Evolutionary conservation across 53 echinoderm and acorn worm species (phyloP).

Genomic region (Crossaster papposus): DNA sequence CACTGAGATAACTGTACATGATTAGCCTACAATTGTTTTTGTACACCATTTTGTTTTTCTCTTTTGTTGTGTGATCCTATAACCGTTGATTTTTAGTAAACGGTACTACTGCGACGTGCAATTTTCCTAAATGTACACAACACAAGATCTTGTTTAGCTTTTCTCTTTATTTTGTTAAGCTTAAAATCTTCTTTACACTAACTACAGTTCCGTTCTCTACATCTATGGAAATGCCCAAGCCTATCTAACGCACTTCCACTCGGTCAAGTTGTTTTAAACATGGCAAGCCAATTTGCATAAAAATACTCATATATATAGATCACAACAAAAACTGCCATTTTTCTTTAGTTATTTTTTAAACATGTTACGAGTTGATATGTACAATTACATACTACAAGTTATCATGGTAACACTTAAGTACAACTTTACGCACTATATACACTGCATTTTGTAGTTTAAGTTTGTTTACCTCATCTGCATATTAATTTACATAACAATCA

Average conservation of each 20-base stretch:
- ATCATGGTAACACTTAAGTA: neutral
- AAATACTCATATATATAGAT: conserved; percentile 58
- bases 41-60: no score
- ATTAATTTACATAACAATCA: conserved; percentile 4
- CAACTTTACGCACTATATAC: conserved; percentile 42
- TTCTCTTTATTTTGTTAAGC: no score
- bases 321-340: conserved; percentile 40
- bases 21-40: no score
- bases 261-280: neutral
- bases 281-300: conserved; percentile 63
- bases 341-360: neutral
- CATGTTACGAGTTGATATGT: conserved; percentile 18
- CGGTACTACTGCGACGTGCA: no score
- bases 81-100: no score
- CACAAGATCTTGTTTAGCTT: no score
- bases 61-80: no score
- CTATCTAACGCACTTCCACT: neutral
- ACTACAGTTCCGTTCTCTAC: neutral
- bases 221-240: neutral
- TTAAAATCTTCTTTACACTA: neutral
- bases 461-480: conserved; percentile 8
- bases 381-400: conserved; percentile 9
- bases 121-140: no score
- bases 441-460: conserved; percentile 41
- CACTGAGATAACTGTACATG: no score